Evolutionary conservation across 2,888 invertebrate genomes (phyloP).

Genomic region (Pomacea canaliculata): DNA sequence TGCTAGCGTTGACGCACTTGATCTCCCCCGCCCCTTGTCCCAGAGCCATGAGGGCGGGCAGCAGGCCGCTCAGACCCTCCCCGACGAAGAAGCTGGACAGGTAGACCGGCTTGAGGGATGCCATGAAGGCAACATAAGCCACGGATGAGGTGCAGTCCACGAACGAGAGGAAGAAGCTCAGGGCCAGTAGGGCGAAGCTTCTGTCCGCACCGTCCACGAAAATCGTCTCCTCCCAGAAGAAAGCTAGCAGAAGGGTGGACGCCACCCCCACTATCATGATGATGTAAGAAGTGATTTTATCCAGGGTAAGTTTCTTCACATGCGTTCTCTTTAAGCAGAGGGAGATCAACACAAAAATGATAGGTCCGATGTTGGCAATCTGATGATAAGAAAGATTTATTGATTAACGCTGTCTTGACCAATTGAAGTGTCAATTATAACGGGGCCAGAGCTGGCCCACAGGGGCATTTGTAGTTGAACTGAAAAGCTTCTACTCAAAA

Average conservation of each 20-base stretch:
- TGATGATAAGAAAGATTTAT: constrained; percentile 72
- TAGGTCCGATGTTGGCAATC: constrained; percentile 84
- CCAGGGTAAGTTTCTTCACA: constrained; percentile 54
- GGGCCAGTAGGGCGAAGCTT: constrained; percentile 32
- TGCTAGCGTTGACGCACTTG: constrained; percentile 30
- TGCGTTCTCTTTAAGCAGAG: constrained; percentile 29
- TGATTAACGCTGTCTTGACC: no score
- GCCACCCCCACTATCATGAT: constrained; percentile 69
- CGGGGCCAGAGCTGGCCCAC: constrained; percentile 59
- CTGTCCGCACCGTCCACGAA: constrained; percentile 68
- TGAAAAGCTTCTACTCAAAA: no score
- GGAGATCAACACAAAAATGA: constrained; percentile 75
- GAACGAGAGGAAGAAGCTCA: constrained; percentile 77
- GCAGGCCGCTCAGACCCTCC: constrained; percentile 74
- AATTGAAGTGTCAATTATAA: constrained; percentile 71
- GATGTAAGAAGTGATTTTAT: constrained; percentile 68
- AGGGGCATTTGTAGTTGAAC: no score
- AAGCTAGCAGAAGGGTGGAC: constrained; percentile 69
- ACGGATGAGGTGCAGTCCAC: constrained; percentile 78
- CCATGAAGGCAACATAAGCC: constrained; percentile 75
- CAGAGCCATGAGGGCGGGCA: constrained; percentile 84
- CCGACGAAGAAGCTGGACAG: constrained; percentile 80
- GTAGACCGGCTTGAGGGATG: constrained; percentile 77
- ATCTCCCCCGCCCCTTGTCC: constrained; percentile 79
- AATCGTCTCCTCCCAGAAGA: constrained; percentile 74